phyloP scores from a whole-genome alignment of 2,113 vertebrate genomes.

The Ochotona curzoniae region DNA sequence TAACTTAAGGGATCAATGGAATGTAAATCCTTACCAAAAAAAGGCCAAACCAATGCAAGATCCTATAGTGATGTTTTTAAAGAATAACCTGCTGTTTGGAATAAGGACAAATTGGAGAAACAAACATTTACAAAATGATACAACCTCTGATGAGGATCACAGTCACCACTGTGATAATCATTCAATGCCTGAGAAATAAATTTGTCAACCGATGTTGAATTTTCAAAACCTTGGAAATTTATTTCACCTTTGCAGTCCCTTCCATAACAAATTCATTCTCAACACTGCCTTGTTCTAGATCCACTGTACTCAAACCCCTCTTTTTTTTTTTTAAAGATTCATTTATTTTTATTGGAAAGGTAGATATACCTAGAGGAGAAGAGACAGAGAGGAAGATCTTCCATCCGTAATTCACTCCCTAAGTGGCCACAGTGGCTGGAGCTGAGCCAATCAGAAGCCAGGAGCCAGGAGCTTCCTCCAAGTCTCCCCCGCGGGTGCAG shows the following conservation, averaged over 20 bases:
- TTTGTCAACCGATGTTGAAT: not conserved
- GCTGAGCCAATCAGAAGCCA: too few relatives aligned
- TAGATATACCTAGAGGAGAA: too few relatives aligned
- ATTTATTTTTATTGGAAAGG: too few relatives aligned
- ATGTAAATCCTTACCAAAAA: not conserved
- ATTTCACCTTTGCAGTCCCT: constrained; percentile 12
- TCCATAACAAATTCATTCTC: not conserved
- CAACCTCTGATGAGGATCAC: not conserved
- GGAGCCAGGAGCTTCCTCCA: not conserved
- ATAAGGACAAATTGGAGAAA: not conserved
- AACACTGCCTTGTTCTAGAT: constrained; percentile 24
- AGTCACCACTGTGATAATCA: not conserved
- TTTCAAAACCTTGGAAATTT: not conserved
- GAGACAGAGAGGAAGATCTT: too few relatives aligned
- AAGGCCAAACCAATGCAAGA: not conserved
- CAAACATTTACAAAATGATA: not conserved
- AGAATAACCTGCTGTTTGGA: not conserved
- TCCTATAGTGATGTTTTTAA: not conserved
- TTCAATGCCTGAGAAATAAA: not conserved
- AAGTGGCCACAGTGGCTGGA: too few relatives aligned
- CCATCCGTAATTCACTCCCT: too few relatives aligned
- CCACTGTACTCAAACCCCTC: not conserved
- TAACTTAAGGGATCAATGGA: not conserved
- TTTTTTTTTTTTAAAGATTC: not conserved
- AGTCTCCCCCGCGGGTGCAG: too few relatives aligned